Conservation (phyloP, 2,113 vertebrate species). For the Tachysurus vachellii region DNA sequence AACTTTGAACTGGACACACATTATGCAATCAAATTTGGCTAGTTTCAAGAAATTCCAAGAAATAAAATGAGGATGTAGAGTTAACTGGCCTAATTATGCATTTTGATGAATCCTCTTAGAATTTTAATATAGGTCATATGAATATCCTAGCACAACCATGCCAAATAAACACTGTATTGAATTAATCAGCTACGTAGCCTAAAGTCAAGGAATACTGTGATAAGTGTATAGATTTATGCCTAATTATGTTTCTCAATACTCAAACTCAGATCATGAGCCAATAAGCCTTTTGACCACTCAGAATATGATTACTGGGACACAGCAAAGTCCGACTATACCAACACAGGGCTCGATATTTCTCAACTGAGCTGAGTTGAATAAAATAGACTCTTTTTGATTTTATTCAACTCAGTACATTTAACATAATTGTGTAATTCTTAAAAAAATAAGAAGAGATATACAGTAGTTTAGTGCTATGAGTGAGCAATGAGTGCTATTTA, state of each 20-base stretch:
- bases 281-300: slow-evolving; percentile 14
- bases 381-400: neutral
- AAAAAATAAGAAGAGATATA: neutral
- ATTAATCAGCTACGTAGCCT: slow-evolving; percentile 21
- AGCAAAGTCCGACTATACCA: neutral
- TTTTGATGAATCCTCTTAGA: slow-evolving; percentile 24
- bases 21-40: neutral
- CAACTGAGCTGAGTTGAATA: neutral
- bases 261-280: neutral
- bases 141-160: neutral
- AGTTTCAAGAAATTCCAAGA: neutral
- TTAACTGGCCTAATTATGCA: neutral
- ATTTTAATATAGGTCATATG: slow-evolving; percentile 19
- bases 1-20: neutral
- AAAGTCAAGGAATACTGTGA: slow-evolving; percentile 9
- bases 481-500: no score
- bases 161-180: slow-evolving; percentile 1
- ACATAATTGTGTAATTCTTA: neutral
- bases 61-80: neutral
- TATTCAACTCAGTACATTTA: neutral
- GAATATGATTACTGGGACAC: neutral
- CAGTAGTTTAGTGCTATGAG: neutral
- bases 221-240: neutral
- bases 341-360: slow-evolving; percentile 1
- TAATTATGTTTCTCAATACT: neutral